Base-by-base conservation (phyloP, 2,113 vertebrate species). In the Poicephalus meyeri region DNA sequence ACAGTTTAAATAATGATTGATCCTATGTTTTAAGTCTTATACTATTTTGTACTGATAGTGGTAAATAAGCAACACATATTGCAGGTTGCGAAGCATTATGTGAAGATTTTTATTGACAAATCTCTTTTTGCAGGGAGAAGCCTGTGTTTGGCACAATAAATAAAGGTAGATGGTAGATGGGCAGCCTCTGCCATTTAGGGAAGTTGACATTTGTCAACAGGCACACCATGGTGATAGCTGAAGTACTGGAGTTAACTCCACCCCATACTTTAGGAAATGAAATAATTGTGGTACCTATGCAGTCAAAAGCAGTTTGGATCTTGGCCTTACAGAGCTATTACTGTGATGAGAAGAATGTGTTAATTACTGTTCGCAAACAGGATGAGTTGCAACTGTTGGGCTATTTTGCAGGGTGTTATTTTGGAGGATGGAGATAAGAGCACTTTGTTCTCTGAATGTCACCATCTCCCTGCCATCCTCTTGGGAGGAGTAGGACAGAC, bases 1-100 rank as follows among this genome's bases (percentile, higher is more conserved):
- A 65, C 49, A 71, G 77, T 90, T 86, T 95, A 88, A 95, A 94
- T 95, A 94, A 95, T 95, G 96, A 95, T 86, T 84, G 66, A 88
- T 94, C 87, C 92, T 77, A 19, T 72, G 11, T 85, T 94, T 81
- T 73, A 87, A 73, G n/a, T 80, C 74, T 72, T 23, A 8, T 0
- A 13, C 63, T 84, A 49, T 82, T 78, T 53, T 4, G 1, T 66
- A 69, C 58, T 39, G 52, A 39, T 84, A 35, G 91, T 89, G 84
- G 92, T 95, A 93, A 89, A 94, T 88, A 93, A 96, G 88, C 81
- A 92, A 50, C 46, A 6, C 53, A 53, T 33, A 78, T 55, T 69
- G 80, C 91, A 65, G 83, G 58, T 92, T 91, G 37, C 13, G 1
- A 72, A 76, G 79, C 78, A 33, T 10, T 28, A 56, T 77, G 85